Conservation (phyloP, 2,888 invertebrate genomes). For the Drosophila prolongata region DNA sequence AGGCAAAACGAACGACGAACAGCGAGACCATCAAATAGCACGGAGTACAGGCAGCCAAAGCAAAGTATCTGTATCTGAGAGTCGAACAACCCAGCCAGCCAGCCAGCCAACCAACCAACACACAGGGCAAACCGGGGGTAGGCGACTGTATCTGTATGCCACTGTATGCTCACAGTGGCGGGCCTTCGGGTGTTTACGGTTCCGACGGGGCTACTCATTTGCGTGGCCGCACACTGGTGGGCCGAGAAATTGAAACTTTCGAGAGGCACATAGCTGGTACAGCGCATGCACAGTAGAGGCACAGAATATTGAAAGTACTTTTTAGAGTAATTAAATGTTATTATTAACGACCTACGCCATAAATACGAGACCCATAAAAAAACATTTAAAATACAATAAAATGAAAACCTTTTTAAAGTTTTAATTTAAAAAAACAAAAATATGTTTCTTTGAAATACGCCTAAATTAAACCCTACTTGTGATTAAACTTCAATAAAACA, state of each 20-base stretch:
- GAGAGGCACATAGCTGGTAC: constrained; percentile 17
- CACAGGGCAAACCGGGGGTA: constrained; percentile 45
- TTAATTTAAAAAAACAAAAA: neutral
- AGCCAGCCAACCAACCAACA: constrained; percentile 41
- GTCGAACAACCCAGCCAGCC: constrained; percentile 44
- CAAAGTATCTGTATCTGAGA: constrained; percentile 77
- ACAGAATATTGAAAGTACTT: constrained; percentile 55
- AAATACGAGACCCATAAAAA: neutral
- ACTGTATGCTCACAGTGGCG: constrained; percentile 68
- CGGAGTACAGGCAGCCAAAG: constrained; percentile 61
- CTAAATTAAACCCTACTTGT: neutral
- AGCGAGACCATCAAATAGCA: constrained; percentile 78
- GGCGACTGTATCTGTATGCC: constrained; percentile 45
- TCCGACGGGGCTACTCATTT: constrained; percentile 21
- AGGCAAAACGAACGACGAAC: constrained; percentile 47
- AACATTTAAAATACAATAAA: neutral
- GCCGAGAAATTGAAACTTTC: constrained; percentile 26
- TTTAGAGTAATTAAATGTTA: neutral
- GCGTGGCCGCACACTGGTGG: constrained; percentile 58
- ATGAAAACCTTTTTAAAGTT: neutral
- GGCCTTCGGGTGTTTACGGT: constrained; percentile 54
- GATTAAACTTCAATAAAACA: constrained; percentile 5
- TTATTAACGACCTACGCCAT: neutral
- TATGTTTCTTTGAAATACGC: neutral
- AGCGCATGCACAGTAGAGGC: constrained; percentile 76